These are phyloP conservation scores for Lissocephala sabroskyi DNA, from an alignment of 2,888 invertebrate genomes.

Conservation along the genomic window DNA sequence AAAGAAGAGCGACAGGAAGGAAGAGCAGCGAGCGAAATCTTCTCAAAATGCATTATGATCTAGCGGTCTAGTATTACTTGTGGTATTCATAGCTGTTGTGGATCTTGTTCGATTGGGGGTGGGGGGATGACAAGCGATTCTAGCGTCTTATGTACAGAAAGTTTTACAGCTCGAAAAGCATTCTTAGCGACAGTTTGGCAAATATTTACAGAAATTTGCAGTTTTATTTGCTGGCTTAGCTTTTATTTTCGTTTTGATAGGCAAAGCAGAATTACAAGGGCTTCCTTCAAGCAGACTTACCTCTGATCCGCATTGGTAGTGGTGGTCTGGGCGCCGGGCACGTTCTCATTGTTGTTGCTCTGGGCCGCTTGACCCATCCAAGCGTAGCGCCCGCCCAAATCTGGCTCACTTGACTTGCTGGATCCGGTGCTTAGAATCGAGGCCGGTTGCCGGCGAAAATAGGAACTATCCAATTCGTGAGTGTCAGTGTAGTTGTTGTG, in stretches of 20 bases:
- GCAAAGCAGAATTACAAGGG: constrained; percentile 2
- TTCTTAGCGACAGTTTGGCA: constrained; percentile 48
- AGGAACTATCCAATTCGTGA: constrained; percentile 85
- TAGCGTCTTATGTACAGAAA: no score
- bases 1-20: background rate
- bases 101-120: background rate
- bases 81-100: background rate
- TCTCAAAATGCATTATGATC: constrained; percentile 17
- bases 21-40: constrained; percentile 32
- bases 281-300: constrained; percentile 36
- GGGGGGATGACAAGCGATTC: constrained; percentile 11
- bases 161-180: constrained; percentile 24
- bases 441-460: constrained; percentile 85
- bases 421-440: constrained; percentile 81
- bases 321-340: constrained; percentile 28
- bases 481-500: constrained; percentile 61
- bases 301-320: constrained; percentile 56
- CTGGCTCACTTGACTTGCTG: constrained; percentile 45
- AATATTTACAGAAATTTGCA: constrained; percentile 7
- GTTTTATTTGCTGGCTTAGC: no score
- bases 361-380: constrained; percentile 43
- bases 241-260: constrained; percentile 15
- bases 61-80: background rate
- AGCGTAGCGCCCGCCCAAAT: constrained; percentile 37
- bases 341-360: constrained; percentile 44